Conservation (phyloP, 2,113 vertebrate species). For the Numida meleagris region DNA sequence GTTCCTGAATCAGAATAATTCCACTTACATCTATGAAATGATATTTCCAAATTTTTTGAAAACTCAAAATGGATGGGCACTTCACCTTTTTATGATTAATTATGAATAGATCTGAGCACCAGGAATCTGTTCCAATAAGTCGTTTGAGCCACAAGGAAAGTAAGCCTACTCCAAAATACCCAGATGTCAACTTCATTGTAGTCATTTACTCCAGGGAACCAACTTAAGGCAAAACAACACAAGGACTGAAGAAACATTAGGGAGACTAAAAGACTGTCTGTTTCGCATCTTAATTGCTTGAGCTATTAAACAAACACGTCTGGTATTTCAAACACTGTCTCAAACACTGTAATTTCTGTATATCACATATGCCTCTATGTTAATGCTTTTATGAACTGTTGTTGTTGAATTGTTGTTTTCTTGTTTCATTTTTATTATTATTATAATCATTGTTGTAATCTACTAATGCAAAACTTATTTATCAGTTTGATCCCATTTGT, state of each 20-base stretch:
- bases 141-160: neutral
- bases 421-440: neutral
- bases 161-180: neutral
- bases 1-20: neutral
- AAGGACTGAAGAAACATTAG: constrained; percentile 3
- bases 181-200: neutral
- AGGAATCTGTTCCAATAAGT: neutral
- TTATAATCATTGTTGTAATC: neutral
- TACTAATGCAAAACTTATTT: neutral
- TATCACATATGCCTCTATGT: neutral
- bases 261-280: constrained; percentile 13
- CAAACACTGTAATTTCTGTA: constrained; percentile 29
- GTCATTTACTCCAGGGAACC: neutral
- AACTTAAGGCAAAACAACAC: neutral
- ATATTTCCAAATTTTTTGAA: neutral
- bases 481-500: neutral
- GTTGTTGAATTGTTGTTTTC: neutral
- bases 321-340: constrained; percentile 28
- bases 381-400: neutral
- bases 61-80: neutral
- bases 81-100: constrained; percentile 35
- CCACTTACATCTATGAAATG: neutral
- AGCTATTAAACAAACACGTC: constrained; percentile 62
- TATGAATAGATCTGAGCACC: neutral
- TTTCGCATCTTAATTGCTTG: constrained; percentile 48